Base-by-base conservation (phyloP, 1,140 invertebrate genomes). In the Telenomus remus region DNA sequence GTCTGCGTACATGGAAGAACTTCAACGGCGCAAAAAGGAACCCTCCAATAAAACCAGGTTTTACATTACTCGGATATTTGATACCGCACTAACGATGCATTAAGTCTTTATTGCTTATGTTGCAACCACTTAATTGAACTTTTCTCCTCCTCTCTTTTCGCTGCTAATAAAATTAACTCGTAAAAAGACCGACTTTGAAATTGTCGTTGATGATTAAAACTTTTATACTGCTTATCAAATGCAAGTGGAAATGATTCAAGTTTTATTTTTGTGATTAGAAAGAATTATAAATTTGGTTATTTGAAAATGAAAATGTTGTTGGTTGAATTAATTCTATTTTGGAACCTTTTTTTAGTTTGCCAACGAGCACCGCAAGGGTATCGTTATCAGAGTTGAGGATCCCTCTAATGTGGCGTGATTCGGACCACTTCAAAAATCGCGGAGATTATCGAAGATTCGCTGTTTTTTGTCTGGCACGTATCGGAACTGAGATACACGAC, bases 381-480 rank as follows among this genome's bases (percentile, higher is more conserved):
- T 90, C 88, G 14, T 76, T 91, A 53, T 89, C 90, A 55, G 92
- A 94, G 81, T 85, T 94, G 6, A 85, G 93, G 33, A 91, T 94
- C 78, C 93, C 93, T 0, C 81, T 94, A 33, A 93, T 94, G 86
- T 94, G 92, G 92, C 90, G 92, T 61, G 92, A 94, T 80, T 90
- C 90, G 0, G 92, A 94, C 81, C 92, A 94, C 78, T 94, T 93
- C 79, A 93, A 93, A 81, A 93, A 93, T 83, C 92, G 92, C 72
- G 92, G 92, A 19, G 92, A 93, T 84, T 91, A 93, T 81, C 82
- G 92, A 46, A 86, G 92, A 60, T 94, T 93, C 83, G 92, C 92
- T 3, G 92, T 93, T 5, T 94, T 94, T 83, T 93, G 92, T 80
- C 80, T 94, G 50, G 88, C 92, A 13, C 90, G 90, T 73, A 88